Conservation (phyloP, 2,113 vertebrate genomes). For the Oostethus manadensis region DNA sequence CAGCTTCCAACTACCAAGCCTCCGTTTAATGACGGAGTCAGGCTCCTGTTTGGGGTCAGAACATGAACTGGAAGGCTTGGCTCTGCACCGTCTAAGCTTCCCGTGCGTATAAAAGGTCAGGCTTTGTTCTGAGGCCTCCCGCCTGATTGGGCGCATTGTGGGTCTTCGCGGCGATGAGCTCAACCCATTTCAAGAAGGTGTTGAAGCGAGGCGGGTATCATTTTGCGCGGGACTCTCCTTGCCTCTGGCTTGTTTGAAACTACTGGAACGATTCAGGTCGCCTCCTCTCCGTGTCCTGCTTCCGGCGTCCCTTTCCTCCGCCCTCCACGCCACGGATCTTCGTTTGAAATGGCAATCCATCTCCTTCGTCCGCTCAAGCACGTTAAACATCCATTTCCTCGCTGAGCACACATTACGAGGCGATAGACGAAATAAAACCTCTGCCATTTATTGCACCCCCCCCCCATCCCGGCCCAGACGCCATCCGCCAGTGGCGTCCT, state of each 20-base stretch:
- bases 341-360: slow-evolving; percentile 73
- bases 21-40: slow-evolving; percentile 2
- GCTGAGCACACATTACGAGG: slow-evolving; percentile 69
- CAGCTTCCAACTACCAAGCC: slow-evolving; percentile 25
- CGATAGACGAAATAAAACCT: slow-evolving; percentile 71
- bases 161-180: slow-evolving; percentile 34
- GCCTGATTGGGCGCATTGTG: slow-evolving; percentile 46
- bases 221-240: slow-evolving; percentile 57
- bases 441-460: slow-evolving; percentile 61
- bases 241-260: slow-evolving; percentile 61
- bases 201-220: slow-evolving; percentile 51
- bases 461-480: slow-evolving; percentile 34
- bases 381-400: slow-evolving; percentile 73
- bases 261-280: slow-evolving; percentile 39
- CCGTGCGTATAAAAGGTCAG: slow-evolving; percentile 43
- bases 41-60: slow-evolving; percentile 39
- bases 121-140: slow-evolving; percentile 39
- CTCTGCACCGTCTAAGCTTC: slow-evolving; percentile 36
- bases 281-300: slow-evolving; percentile 58
- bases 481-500: slow-evolving; percentile 54
- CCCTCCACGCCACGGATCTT: slow-evolving; percentile 60
- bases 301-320: slow-evolving; percentile 33
- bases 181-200: slow-evolving; percentile 48
- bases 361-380: slow-evolving; percentile 58
- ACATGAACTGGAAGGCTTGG: slow-evolving; percentile 48